These are phyloP conservation scores for Pammene fasciana DNA, from an alignment of 2,888 invertebrate species.

Conservation along the genomic window DNA sequence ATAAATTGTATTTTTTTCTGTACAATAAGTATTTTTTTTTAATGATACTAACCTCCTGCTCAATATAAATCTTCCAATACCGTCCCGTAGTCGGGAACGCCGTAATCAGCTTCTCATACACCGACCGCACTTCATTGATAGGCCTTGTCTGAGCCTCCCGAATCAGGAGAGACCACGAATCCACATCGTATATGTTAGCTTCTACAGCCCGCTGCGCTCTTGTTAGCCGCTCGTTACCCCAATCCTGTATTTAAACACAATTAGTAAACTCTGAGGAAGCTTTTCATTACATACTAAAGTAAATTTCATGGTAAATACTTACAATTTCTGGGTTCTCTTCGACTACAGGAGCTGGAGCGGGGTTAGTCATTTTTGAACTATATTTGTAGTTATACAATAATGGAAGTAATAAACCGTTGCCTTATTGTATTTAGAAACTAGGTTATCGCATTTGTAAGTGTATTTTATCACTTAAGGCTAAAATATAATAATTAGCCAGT, in stretches of 20 bases:
- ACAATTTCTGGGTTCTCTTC: constrained; percentile 68
- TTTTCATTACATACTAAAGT: not conserved
- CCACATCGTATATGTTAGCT: constrained; percentile 95
- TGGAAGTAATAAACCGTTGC: not conserved
- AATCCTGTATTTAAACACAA: constrained; percentile 84
- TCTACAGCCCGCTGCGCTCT: constrained; percentile 94
- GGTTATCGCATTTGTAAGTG: constrained; percentile 12
- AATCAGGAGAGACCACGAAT: constrained; percentile 98
- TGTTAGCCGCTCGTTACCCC: constrained; percentile 93
- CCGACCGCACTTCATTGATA: constrained; percentile 93
- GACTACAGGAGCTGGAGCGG: constrained; percentile 43
- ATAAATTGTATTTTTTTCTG: too few relatives aligned
- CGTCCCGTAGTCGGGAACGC: constrained; percentile 98
- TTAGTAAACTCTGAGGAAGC: not conserved
- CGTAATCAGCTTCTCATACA: constrained; percentile 96
- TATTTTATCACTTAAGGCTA: not conserved
- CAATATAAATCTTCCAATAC: constrained; percentile 99
- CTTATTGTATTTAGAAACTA: not conserved
- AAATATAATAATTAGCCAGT: constrained; percentile 12
- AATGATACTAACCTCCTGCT: constrained; percentile 93
- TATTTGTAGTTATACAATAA: not conserved
- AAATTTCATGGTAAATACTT: constrained; percentile 48
- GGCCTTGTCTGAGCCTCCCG: constrained; percentile 95
- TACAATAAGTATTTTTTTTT: too few relatives aligned
- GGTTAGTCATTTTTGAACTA: constrained; percentile 44